These are phyloP conservation scores for Papilio helenus DNA, from an alignment of 1,140 invertebrate genomes.

Conservation along the genomic window DNA sequence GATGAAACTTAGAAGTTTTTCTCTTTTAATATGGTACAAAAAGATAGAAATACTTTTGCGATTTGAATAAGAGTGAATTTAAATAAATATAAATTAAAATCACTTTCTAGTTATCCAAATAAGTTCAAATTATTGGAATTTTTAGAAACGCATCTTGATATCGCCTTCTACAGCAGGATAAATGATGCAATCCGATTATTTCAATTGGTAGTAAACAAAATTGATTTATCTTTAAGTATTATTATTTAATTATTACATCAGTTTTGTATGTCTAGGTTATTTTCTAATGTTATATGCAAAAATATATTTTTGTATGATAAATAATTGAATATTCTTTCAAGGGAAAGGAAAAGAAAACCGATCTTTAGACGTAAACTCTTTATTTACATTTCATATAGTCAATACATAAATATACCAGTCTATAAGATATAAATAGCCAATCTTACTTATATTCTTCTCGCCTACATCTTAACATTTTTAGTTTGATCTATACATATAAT, in stretches of 20 bases:
- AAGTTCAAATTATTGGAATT: neutral
- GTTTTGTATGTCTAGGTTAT: neutral
- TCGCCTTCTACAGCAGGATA: neutral
- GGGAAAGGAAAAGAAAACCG: neutral
- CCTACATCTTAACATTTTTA: no score
- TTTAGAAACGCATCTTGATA: neutral
- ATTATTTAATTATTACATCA: neutral
- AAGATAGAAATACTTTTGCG: neutral
- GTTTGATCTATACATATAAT: no score
- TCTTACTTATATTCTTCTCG: no score
- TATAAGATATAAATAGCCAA: neutral
- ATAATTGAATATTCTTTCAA: neutral
- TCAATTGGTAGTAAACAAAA: slow-evolving; percentile 3
- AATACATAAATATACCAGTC: neutral
- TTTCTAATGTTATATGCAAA: neutral
- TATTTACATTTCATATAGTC: neutral
- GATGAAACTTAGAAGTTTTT: slow-evolving; percentile 57
- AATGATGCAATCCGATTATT: slow-evolving; percentile 1
- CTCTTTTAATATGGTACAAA: neutral
- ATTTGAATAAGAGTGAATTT: neutral
- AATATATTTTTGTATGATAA: no score
- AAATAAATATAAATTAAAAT: neutral
- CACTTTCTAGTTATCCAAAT: neutral
- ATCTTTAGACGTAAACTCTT: neutral
- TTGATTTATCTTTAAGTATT: neutral